Conservation (phyloP, 1,140 invertebrate genomes). For the Meloidogyne floridensis region DNA sequence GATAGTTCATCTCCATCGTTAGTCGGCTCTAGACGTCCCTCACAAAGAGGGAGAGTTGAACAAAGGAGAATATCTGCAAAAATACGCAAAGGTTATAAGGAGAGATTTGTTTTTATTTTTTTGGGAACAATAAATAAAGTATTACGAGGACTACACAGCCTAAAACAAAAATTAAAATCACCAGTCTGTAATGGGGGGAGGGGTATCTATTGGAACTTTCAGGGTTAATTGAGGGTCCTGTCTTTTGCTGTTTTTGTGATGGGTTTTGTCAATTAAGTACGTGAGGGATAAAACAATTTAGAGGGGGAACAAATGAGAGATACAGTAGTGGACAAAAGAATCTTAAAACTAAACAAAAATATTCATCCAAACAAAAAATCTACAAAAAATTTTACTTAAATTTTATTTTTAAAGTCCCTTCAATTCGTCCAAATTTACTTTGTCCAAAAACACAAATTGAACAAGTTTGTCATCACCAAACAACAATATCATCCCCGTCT, state of each 20-base stretch:
- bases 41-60: neutral
- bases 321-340: too few species aligned
- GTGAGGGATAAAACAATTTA: too few species aligned
- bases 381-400: too few species aligned
- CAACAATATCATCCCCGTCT: neutral
- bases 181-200: too few species aligned
- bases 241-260: too few species aligned
- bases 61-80: constrained; percentile 5
- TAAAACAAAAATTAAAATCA: neutral
- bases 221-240: too few species aligned
- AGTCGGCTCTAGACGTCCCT: constrained; percentile 1
- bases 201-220: too few species aligned
- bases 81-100: neutral
- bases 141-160: too few species aligned
- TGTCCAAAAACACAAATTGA: neutral
- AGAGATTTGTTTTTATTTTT: neutral
- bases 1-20: neutral
- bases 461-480: neutral
- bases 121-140: neutral
- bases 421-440: neutral
- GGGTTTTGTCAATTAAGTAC: too few species aligned
- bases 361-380: too few species aligned
- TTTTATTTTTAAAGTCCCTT: neutral
- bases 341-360: too few species aligned
- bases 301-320: too few species aligned